These are phyloP conservation scores for Apeira syringaria DNA, from an alignment of 2,888 invertebrate species.

Conservation along the genomic window DNA sequence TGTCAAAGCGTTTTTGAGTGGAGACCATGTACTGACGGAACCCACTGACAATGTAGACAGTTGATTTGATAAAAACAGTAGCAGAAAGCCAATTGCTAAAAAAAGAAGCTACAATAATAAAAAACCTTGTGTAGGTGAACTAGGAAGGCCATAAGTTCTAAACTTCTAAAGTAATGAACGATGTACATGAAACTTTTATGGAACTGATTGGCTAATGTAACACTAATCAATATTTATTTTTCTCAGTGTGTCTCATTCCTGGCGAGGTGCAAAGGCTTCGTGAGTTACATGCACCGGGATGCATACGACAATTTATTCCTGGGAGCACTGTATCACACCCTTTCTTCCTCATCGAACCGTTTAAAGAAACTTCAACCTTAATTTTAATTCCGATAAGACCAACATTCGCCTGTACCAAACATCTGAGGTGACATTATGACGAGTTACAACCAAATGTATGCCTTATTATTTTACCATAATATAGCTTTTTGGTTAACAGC, in stretches of 20 bases:
- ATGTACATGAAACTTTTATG: too few relatives aligned
- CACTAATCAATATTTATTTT: too few relatives aligned
- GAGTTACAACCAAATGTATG: slow-evolving; percentile 3
- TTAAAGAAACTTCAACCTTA: slow-evolving; percentile 33
- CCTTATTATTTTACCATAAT: slow-evolving; percentile 5
- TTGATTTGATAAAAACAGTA: too few relatives aligned
- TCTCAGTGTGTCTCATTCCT: slow-evolving; percentile 46
- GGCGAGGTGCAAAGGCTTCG: slow-evolving; percentile 66
- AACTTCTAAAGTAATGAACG: too few relatives aligned
- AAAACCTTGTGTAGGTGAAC: too few relatives aligned
- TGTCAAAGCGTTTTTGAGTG: too few relatives aligned
- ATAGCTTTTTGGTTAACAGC: slow-evolving; percentile 17
- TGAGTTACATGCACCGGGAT: slow-evolving; percentile 69
- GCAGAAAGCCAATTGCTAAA: too few relatives aligned
- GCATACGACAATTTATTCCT: slow-evolving; percentile 73
- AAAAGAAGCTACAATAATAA: too few relatives aligned
- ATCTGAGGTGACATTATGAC: slow-evolving; percentile 5
- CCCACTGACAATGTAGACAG: too few relatives aligned
- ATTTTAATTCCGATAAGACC: neutral
- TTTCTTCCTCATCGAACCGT: slow-evolving; percentile 35
- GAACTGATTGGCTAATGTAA: too few relatives aligned
- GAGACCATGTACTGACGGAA: too few relatives aligned
- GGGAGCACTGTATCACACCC: slow-evolving; percentile 46
- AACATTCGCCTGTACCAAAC: slow-evolving; percentile 2
- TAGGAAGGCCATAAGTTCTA: too few relatives aligned